Evolutionary conservation across 2,113 vertebrate species (phyloP).

Genomic region (Microtus richardsoni): DNA sequence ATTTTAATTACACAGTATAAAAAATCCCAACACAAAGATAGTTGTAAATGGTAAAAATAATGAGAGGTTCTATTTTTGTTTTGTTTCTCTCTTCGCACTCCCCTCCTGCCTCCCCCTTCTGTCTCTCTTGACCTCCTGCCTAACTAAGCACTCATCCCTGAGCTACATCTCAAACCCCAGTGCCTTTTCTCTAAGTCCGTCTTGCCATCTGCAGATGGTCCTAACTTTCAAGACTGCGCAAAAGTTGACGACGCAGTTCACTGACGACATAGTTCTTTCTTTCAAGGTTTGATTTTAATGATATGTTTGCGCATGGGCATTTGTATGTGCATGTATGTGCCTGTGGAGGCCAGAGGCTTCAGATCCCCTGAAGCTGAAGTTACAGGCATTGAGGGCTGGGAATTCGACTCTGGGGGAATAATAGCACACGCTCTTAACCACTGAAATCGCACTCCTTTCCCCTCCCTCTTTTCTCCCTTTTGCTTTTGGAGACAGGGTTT

Average conservation of each 20-base stretch:
- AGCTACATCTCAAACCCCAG: background rate
- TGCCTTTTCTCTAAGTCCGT: background rate
- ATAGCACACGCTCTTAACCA: background rate
- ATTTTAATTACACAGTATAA: background rate
- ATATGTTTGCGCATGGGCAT: background rate
- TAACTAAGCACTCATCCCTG: background rate
- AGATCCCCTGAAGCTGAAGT: background rate
- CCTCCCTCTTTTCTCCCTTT: background rate
- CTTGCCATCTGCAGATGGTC: background rate
- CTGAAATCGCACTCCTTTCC: background rate
- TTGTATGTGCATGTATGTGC: background rate
- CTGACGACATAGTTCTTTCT: background rate
- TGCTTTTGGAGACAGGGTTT: background rate
- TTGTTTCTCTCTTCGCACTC: background rate
- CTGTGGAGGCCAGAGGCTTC: background rate
- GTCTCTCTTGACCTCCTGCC: too few relatives aligned
- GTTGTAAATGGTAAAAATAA: background rate
- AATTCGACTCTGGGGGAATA: background rate
- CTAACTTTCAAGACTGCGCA: background rate
- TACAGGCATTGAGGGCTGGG: background rate
- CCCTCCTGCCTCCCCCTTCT: rapidly evolving
- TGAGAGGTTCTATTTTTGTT: background rate
- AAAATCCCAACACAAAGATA: background rate
- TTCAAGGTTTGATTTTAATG: background rate
- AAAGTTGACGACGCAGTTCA: conserved; percentile 8